Conservation (phyloP, 2,113 vertebrate species). For the Xenotilapia flavipinnis region DNA sequence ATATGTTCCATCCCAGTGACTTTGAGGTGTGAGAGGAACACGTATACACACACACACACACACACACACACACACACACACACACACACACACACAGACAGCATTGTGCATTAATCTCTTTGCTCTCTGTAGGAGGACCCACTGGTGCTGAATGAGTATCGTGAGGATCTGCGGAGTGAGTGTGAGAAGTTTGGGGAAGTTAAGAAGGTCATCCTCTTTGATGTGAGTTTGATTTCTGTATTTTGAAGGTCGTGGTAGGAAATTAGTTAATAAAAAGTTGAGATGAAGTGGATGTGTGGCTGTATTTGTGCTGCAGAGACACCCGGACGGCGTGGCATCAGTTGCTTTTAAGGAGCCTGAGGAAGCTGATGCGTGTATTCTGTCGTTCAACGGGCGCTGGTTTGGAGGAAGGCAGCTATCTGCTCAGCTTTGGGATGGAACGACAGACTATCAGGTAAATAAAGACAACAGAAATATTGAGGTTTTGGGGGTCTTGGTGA, state of each 20-base stretch:
- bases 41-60: background rate
- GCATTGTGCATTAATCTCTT: background rate
- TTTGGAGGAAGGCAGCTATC: constrained; percentile 90
- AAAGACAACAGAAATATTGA: background rate
- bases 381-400: constrained; percentile 87
- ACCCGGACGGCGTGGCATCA: constrained; percentile 91
- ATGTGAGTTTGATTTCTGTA: constrained; percentile 77
- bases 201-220: constrained; percentile 94
- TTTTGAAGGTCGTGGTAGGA: background rate
- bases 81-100: background rate
- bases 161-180: constrained; percentile 88
- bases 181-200: constrained; percentile 95
- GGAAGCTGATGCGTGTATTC: constrained; percentile 81
- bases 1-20: constrained; percentile 96
- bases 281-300: constrained; percentile 45
- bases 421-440: constrained; percentile 86
- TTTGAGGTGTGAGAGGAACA: constrained; percentile 78
- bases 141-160: constrained; percentile 90
- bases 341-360: constrained; percentile 89
- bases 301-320: constrained; percentile 73
- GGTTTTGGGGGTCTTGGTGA: background rate
- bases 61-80: background rate
- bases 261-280: background rate
- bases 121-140: constrained; percentile 83
- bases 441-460: constrained; percentile 89